A percentile compares a stretch with the other conserved stretches of the same genome.
Evolutionary conservation across 2,113 vertebrate species (phyloP).

Genomic region (Tor tambroides): DNA sequence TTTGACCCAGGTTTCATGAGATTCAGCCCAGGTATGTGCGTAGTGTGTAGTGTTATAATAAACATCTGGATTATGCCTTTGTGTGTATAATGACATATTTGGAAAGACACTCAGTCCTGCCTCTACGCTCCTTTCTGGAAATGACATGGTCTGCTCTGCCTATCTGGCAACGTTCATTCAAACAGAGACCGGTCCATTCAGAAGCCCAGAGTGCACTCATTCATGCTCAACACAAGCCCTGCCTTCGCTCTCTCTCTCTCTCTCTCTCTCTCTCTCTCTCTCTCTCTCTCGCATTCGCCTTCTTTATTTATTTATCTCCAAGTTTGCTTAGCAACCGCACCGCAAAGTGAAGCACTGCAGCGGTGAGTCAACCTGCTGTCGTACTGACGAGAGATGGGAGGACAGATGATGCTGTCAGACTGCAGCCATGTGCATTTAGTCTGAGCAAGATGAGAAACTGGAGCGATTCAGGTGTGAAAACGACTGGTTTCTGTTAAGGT

Average conservation of each 20-base stretch:
- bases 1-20: not conserved
- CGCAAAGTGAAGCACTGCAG: slow-evolving; percentile 47
- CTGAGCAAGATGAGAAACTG: too few relatives aligned
- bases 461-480: not conserved
- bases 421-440: not conserved
- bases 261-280: not conserved
- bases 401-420: slow-evolving; percentile 35
- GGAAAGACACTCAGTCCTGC: not conserved
- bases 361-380: slow-evolving; percentile 56
- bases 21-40: not conserved
- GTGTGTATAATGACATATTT: not conserved
- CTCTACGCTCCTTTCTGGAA: not conserved
- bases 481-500: not conserved
- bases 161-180: slow-evolving; percentile 37
- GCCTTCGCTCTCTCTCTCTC: slow-evolving; percentile 2
- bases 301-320: slow-evolving; percentile 58
- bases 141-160: not conserved
- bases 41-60: not conserved
- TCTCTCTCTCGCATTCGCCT: slow-evolving; percentile 19
- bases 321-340: slow-evolving; percentile 61
- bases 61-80: not conserved
- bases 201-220: slow-evolving; percentile 23
- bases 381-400: slow-evolving; percentile 34
- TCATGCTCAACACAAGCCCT: slow-evolving; percentile 22
- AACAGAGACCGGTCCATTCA: slow-evolving; percentile 22